Percentiles rank a stretch among this genome's conserved stretches.
phyloP scores from a whole-genome alignment of 2,888 invertebrate species.

The Cryptocephalus moraei region DNA sequence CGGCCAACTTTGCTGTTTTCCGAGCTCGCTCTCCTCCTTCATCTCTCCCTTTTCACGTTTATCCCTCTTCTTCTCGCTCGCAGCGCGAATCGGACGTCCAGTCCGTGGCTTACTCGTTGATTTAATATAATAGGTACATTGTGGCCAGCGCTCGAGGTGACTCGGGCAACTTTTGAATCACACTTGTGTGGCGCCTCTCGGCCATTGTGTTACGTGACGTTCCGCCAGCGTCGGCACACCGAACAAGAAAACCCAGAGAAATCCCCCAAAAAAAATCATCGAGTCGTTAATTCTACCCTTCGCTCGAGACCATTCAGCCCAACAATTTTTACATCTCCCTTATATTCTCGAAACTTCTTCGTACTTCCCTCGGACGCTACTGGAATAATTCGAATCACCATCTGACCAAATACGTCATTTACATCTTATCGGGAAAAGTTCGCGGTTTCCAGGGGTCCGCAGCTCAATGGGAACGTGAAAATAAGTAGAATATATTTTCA shows the following conservation, averaged over 20 bases:
- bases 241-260: neutral
- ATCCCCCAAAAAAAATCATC: neutral
- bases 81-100: too few species aligned
- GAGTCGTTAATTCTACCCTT: too few species aligned
- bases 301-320: too few species aligned
- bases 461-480: conserved; percentile 15
- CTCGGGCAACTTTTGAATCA: conserved; percentile 31
- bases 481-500: conserved; percentile 21
- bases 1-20: conserved; percentile 31
- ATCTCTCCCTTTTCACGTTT: too few species aligned
- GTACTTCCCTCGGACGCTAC: too few species aligned
- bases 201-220: conserved; percentile 17
- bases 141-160: conserved; percentile 33
- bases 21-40: conserved; percentile 25
- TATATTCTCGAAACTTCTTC: too few species aligned
- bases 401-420: conserved; percentile 21
- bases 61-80: too few species aligned
- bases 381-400: conserved; percentile 8
- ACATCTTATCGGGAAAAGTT: conserved; percentile 20
- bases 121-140: conserved; percentile 37
- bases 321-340: too few species aligned
- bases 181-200: conserved; percentile 32
- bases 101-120: conserved; percentile 25
- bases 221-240: conserved; percentile 5
- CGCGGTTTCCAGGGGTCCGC: conserved; percentile 11